phyloP scores from a whole-genome alignment of 2,797 vertebrate species.

The Phoebastria nigripes region DNA sequence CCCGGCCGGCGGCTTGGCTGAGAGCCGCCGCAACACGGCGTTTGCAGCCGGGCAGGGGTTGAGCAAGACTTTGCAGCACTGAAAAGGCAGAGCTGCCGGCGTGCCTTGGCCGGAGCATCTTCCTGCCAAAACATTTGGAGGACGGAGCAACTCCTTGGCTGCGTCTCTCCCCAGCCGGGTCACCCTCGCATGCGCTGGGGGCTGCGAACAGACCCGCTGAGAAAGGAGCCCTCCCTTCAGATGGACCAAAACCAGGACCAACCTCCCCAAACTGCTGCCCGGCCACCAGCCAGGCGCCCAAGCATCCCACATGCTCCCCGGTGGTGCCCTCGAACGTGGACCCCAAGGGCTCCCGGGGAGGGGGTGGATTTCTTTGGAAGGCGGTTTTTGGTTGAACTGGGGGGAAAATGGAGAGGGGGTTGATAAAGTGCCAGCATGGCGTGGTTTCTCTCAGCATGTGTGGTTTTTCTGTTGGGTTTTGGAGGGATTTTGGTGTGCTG shows the following conservation, averaged over 20 bases:
- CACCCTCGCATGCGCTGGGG: not conserved
- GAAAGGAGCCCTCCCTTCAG: not conserved
- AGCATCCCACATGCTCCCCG: accelerated
- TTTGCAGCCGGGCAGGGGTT: not conserved
- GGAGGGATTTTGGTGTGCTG: accelerated
- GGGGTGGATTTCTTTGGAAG: not conserved
- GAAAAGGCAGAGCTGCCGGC: not conserved
- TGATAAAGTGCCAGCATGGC: not conserved
- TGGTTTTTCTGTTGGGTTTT: not conserved
- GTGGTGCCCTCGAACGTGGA: accelerated
- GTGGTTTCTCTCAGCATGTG: accelerated
- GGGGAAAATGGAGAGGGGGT: not conserved
- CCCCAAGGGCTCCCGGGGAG: accelerated
- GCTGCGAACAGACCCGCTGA: accelerated
- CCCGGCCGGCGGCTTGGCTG: not conserved
- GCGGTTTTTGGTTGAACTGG: accelerated
- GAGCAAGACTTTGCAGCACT: not conserved
- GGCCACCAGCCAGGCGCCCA: accelerated
- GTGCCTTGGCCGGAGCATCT: not conserved
- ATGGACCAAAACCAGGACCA: not conserved
- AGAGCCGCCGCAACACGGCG: accelerated
- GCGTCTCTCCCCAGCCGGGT: accelerated
- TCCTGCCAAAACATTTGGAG: accelerated
- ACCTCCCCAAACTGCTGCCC: accelerated
- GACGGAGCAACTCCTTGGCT: accelerated